phyloP scores from a whole-genome alignment of 2,797 vertebrate genomes.

The Lagocephalus sceleratus region DNA sequence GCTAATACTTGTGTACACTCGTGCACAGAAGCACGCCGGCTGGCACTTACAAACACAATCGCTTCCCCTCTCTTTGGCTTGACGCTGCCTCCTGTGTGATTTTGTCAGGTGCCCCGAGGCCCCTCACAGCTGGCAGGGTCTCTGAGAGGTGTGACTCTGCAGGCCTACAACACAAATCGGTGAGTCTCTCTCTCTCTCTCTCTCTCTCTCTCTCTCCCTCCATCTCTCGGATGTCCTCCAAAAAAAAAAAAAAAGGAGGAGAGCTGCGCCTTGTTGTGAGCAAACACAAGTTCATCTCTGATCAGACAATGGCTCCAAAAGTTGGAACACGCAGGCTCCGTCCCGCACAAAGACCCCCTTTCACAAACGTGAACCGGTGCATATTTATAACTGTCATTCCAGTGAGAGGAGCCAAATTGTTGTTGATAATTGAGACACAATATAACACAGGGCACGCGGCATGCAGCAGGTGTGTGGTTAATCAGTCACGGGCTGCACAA shows the following conservation, averaged over 20 bases:
- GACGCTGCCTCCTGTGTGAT: constrained; percentile 68
- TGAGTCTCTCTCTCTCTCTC: constrained; percentile 62
- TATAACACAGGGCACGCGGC: constrained; percentile 62
- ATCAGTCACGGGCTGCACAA: constrained; percentile 64
- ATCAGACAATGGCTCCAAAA: constrained; percentile 44
- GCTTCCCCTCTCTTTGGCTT: constrained; percentile 37
- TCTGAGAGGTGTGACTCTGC: constrained; percentile 82
- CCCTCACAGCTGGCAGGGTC: constrained; percentile 80
- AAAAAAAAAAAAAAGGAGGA: constrained; percentile 24
- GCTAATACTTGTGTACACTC: constrained; percentile 43
- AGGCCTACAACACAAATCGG: constrained; percentile 81
- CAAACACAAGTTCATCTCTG: constrained; percentile 46
- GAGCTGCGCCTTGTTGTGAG: constrained; percentile 32
- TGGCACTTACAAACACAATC: constrained; percentile 24
- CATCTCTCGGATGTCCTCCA: constrained; percentile 46
- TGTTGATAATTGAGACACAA: constrained; percentile 70
- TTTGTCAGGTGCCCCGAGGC: constrained; percentile 82
- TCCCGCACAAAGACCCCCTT: constrained; percentile 54
- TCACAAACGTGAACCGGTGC: constrained; percentile 50
- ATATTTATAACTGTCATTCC: constrained; percentile 68
- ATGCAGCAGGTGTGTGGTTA: constrained; percentile 77
- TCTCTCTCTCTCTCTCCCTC: constrained; percentile 24
- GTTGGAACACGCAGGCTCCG: constrained; percentile 33
- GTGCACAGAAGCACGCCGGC: constrained; percentile 11
- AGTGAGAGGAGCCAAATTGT: constrained; percentile 61